Conservation (phyloP, 2,888 invertebrate species). For the Andrena minutula region DNA sequence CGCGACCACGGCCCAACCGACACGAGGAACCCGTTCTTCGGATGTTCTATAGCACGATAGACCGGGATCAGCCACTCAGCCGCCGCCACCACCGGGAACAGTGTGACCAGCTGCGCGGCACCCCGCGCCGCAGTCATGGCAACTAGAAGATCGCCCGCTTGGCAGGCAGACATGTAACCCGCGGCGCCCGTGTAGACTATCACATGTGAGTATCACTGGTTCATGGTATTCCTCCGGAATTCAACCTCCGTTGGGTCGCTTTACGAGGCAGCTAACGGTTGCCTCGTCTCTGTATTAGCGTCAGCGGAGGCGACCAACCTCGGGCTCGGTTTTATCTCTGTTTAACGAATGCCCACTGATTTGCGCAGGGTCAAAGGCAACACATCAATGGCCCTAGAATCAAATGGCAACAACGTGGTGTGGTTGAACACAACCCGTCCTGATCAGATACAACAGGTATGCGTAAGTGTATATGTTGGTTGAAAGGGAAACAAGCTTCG, state of each 20-base stretch:
- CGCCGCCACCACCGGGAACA: constrained; percentile 46
- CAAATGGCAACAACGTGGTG: constrained; percentile 83
- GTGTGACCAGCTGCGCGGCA: constrained; percentile 56
- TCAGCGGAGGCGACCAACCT: neutral
- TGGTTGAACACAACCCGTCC: constrained; percentile 82
- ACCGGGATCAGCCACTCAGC: constrained; percentile 38
- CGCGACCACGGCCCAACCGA: constrained; percentile 70
- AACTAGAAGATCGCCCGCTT: constrained; percentile 75
- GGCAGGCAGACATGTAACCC: constrained; percentile 74
- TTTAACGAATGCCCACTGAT: constrained; percentile 74
- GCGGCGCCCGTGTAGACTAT: constrained; percentile 74
- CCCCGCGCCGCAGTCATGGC: constrained; percentile 78
- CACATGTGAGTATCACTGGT: constrained; percentile 76
- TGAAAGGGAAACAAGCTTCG: constrained; percentile 46
- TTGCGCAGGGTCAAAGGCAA: constrained; percentile 80
- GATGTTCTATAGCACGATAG: constrained; percentile 59
- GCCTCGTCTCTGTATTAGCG: constrained; percentile 30
- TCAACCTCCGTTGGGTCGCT: neutral
- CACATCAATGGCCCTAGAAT: constrained; percentile 83
- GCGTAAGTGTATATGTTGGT: constrained; percentile 60
- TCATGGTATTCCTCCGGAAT: constrained; percentile 10
- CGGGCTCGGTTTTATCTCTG: constrained; percentile 17
- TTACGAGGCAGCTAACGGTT: neutral
- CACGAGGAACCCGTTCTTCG: constrained; percentile 63
- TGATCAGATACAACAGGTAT: constrained; percentile 83